Percentiles rank a stretch among this genome's conserved stretches.
Conservation (phyloP, 2,888 invertebrate genomes). For the Platycheirus rosarum region DNA sequence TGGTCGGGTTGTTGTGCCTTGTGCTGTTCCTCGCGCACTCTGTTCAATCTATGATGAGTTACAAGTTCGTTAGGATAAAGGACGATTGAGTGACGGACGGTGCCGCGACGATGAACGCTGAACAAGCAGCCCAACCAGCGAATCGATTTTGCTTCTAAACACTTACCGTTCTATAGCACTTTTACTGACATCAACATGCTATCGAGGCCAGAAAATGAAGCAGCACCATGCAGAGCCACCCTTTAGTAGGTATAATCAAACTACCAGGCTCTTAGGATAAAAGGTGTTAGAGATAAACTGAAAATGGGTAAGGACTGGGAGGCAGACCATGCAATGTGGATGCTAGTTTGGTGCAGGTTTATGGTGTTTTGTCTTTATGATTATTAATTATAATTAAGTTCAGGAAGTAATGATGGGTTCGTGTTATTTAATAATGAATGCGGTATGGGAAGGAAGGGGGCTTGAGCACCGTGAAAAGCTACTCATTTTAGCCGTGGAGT, state of each 20-base stretch:
- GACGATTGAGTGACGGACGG: constrained; percentile 67
- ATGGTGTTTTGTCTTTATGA: constrained; percentile 68
- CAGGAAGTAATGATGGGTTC: constrained; percentile 68
- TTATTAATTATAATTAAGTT: constrained; percentile 73
- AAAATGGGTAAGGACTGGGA: constrained; percentile 13
- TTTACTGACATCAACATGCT: constrained; percentile 50
- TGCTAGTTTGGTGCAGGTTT: constrained; percentile 51
- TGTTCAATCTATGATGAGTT: constrained; percentile 42
- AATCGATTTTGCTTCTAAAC: constrained; percentile 61
- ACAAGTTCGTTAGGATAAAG: constrained; percentile 54
- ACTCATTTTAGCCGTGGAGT: not conserved
- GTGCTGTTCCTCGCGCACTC: not conserved
- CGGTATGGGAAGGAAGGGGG: constrained; percentile 29
- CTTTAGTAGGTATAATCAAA: not conserved
- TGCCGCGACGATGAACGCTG: constrained; percentile 57
- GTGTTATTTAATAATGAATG: constrained; percentile 52
- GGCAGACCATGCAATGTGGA: too few relatives aligned
- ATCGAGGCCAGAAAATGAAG: constrained; percentile 18
- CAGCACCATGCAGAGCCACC: not conserved
- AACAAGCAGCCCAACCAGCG: constrained; percentile 47
- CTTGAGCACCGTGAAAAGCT: constrained; percentile 33
- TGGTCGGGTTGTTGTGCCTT: not conserved
- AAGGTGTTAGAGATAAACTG: not conserved
- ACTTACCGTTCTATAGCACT: constrained; percentile 36
- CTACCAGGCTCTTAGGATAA: not conserved